These are phyloP conservation scores for Palythoa caribaeorum DNA, from an alignment of 92 coral and sea anemone species.

Conservation along the genomic window DNA sequence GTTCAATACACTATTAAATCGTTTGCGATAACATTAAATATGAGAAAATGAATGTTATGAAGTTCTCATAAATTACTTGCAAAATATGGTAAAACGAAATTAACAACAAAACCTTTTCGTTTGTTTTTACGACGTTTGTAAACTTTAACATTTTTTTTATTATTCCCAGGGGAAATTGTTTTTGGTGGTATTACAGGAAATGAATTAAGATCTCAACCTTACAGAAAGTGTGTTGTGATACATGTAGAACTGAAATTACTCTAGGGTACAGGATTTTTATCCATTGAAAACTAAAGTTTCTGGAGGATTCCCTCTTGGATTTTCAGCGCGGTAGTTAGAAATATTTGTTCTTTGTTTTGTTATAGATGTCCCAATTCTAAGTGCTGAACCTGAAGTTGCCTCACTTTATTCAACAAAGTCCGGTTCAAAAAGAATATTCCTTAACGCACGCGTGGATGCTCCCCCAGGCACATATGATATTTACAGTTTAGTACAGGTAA, in stretches of 20 bases:
- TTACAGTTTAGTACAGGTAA: constrained; percentile 95
- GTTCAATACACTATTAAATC: too few species aligned
- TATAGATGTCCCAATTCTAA: constrained; percentile 88
- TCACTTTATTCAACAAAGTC: constrained; percentile 94
- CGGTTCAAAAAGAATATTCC: constrained; percentile 95
- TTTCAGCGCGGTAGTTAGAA: neutral
- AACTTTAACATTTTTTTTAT: too few species aligned
- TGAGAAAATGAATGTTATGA: too few species aligned
- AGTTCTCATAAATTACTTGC: too few species aligned
- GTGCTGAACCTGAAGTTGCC: constrained; percentile 97
- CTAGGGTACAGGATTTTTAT: neutral
- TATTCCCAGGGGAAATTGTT: too few species aligned
- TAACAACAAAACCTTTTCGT: too few species aligned
- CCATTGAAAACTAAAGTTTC: neutral
- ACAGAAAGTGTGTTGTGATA: too few species aligned
- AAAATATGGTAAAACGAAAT: too few species aligned
- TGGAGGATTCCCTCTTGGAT: neutral
- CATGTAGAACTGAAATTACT: too few species aligned
- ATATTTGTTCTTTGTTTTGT: neutral
- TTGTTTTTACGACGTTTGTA: too few species aligned
- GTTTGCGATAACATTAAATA: too few species aligned
- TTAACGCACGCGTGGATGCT: constrained; percentile 80
- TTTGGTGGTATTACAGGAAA: neutral
- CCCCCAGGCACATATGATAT: constrained; percentile 97
- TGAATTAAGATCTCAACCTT: neutral